Conservation (phyloP, 2,113 vertebrate genomes). For the Archilochus colubris region DNA sequence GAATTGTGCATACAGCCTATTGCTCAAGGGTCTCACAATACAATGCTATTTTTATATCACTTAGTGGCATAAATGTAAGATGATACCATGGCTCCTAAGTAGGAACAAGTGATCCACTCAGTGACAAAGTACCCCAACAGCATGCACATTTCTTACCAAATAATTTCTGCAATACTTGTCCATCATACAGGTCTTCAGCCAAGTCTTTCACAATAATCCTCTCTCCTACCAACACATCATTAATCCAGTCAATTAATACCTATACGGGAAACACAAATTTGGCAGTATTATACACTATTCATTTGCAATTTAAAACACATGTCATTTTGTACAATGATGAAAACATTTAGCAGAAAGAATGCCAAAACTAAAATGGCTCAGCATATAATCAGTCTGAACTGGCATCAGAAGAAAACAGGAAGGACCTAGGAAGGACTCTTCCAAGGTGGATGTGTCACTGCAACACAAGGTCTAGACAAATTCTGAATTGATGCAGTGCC, state of each 20-base stretch:
- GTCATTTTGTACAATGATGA: not conserved
- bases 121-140: slow-evolving; percentile 1
- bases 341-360: not conserved
- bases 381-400: not conserved
- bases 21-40: slow-evolving; percentile 20
- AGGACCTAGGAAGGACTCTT: not conserved
- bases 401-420: not conserved
- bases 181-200: slow-evolving; percentile 89
- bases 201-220: slow-evolving; percentile 92
- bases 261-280: slow-evolving; percentile 66
- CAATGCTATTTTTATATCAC: slow-evolving; percentile 46
- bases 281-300: slow-evolving; percentile 36
- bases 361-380: not conserved
- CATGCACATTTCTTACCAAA: slow-evolving; percentile 79
- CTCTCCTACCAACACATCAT: slow-evolving; percentile 89
- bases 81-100: not conserved
- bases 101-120: not conserved
- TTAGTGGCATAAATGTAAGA: slow-evolving; percentile 35
- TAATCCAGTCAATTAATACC: slow-evolving; percentile 94
- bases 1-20: not conserved
- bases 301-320: slow-evolving; percentile 57
- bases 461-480: not conserved
- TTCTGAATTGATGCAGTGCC: not conserved
- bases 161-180: slow-evolving; percentile 90
- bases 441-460: not conserved